Evolutionary conservation across 2,113 vertebrate species (phyloP).

Genomic region (Ictidomys tridecemlineatus): DNA sequence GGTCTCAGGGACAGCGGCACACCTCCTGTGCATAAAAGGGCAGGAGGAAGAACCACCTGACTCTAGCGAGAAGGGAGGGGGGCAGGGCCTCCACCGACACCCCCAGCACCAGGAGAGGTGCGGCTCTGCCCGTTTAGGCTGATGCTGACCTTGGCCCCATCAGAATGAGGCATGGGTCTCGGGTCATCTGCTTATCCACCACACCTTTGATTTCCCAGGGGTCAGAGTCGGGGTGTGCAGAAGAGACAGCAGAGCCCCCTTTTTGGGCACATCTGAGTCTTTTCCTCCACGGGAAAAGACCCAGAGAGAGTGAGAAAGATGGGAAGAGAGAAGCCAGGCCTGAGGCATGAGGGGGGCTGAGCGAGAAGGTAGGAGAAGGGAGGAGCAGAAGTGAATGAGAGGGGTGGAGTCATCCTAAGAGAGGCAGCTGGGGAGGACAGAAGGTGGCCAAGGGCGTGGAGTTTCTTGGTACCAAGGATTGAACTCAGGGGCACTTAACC

Average conservation of each 20-base stretch:
- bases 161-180: not conserved
- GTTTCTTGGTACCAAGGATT: too few species aligned
- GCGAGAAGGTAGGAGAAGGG: not conserved
- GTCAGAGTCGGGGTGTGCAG: not conserved
- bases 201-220: not conserved
- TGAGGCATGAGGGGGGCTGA: not conserved
- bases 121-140: not conserved
- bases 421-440: not conserved
- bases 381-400: not conserved
- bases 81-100: too few species aligned
- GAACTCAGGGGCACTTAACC: too few species aligned
- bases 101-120: not conserved
- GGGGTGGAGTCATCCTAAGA: not conserved
- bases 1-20: fast-evolving
- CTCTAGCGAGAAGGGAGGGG: not conserved
- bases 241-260: not conserved
- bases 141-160: not conserved
- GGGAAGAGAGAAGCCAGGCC: not conserved
- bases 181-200: fast-evolving
- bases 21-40: not conserved
- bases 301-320: not conserved
- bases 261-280: not conserved
- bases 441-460: not conserved
- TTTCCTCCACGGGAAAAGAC: not conserved
- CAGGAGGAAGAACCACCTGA: not conserved